These are phyloP conservation scores for Cryptophagus acutangulus DNA, from an alignment of 2,888 invertebrate genomes.

Conservation along the genomic window DNA sequence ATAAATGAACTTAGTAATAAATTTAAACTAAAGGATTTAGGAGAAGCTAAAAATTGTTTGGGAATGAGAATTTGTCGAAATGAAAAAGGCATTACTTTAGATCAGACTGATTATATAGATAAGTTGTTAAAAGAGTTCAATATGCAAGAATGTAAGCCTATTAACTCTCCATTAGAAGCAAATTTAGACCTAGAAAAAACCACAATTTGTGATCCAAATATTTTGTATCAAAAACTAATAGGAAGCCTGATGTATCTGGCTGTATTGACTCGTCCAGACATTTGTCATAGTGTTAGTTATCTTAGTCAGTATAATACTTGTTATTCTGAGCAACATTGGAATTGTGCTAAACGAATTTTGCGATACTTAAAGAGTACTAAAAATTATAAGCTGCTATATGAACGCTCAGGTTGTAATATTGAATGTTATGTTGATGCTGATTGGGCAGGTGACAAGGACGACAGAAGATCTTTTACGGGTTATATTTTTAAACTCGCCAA, in stretches of 20 bases:
- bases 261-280: constrained; percentile 10
- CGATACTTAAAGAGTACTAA: constrained; percentile 7
- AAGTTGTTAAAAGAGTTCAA: background rate
- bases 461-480: too few species aligned
- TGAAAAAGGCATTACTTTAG: background rate
- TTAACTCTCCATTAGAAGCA: background rate
- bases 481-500: too few species aligned
- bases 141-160: background rate
- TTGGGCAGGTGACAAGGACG: too few species aligned
- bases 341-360: constrained; percentile 10
- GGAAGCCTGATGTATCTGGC: constrained; percentile 11
- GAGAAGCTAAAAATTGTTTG: constrained; percentile 11
- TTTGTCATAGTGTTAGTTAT: constrained; percentile 10
- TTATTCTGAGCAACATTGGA: constrained; percentile 16
- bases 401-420: too few species aligned
- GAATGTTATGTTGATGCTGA: too few species aligned
- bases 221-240: constrained; percentile 11
- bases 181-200: background rate
- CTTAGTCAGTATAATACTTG: constrained; percentile 18
- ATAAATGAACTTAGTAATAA: constrained; percentile 3
- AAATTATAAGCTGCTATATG: too few species aligned
- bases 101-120: constrained; percentile 1
- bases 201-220: background rate
- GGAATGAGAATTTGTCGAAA: constrained; percentile 2
- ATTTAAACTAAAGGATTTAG: constrained; percentile 12